These are phyloP conservation scores for Ctenochaetus hawaiiensis DNA, from an alignment of 2,797 vertebrate species.

Conservation along the genomic window DNA sequence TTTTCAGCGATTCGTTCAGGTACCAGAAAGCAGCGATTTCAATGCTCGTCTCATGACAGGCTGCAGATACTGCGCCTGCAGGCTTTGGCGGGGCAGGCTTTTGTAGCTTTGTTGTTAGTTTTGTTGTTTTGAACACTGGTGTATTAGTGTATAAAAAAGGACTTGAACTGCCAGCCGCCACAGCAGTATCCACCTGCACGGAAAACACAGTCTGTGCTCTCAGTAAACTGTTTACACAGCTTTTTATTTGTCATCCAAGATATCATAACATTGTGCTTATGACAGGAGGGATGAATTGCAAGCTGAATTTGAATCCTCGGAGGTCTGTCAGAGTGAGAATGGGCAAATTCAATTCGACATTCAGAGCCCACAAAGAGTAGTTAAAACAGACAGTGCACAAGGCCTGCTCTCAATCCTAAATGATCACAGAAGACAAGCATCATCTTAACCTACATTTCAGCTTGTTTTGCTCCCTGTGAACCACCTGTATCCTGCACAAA, in stretches of 20 bases:
- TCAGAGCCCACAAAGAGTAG: conserved; percentile 25
- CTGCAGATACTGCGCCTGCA: conserved; percentile 56
- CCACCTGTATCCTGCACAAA: conserved; percentile 31
- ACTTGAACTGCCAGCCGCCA: conserved; percentile 35
- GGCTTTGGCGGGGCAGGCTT: conserved; percentile 51
- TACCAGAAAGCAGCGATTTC: conserved; percentile 59
- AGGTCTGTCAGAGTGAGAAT: conserved; percentile 34
- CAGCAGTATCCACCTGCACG: conserved; percentile 55
- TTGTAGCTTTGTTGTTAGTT: conserved; percentile 64
- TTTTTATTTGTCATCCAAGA: conserved; percentile 49
- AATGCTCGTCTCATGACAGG: conserved; percentile 60
- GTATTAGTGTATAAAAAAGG: conserved; percentile 24
- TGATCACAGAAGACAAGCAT: conserved; percentile 30
- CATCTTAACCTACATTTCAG: conserved; percentile 22
- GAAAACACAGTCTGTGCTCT: conserved; percentile 42
- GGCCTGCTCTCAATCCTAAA: conserved; percentile 23
- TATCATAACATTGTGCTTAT: conserved; percentile 37
- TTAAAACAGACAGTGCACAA: conserved; percentile 29
- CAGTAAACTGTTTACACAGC: conserved; percentile 64
- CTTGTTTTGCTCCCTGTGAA: conserved; percentile 21
- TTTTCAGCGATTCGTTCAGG: conserved; percentile 73
- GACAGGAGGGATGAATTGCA: conserved; percentile 27
- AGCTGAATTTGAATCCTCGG: conserved; percentile 25
- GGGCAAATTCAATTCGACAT: conserved; percentile 40
- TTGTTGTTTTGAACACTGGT: conserved; percentile 54